Evolutionary conservation across 1,140 invertebrate genomes (phyloP), one percentile per base, ranked within the genome.

Genomic region (Drosophila littoralis): DNA sequence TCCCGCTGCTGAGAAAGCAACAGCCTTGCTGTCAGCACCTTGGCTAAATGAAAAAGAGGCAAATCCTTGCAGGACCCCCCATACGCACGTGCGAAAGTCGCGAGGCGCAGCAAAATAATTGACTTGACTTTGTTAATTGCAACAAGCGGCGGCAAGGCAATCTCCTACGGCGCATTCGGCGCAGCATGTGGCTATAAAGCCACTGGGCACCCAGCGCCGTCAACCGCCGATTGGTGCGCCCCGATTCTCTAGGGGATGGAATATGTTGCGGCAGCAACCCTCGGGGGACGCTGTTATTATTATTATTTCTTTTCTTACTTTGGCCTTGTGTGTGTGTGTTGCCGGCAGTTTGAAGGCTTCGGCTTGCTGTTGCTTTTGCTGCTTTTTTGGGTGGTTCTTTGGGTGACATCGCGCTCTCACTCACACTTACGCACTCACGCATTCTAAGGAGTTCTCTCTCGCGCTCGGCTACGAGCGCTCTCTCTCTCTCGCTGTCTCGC

Each of bases 1-100:
- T 89, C 84, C 84, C 84, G 84, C 84, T 89, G 84, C 71, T 89
- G 84, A 79, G 84, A 89, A 89, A 77, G 75, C 79, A 79, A 76
- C 67, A 86, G 17, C 45, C 77, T 75, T 54, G 78, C 73, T 51
- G 38, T 40, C 40, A 50, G 51, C 51, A 54, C 51, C 51, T 54
- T 54, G 33, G 32, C 32, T 6, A 12, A 15, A 35, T 3, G 28
- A 12, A 32, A 6, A 9, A 6, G 7, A 17, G 4, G 8, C 15
- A 7, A 35, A 22, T 33, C 35, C 57, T 36, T 15, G 38, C 32
- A 17, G 61, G 88, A 90, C 88, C 88, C 88, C 88, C 88, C 88
- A 88, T 79, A 91, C 73, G 70, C 88, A 91, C 80, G 80, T 90
- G 88, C 88, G 88, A 88, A 91, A 73, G 45, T 89, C 65, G 51